Base-by-base conservation (phyloP, 1,140 invertebrate genomes). In the Drosophila yakuba region DNA sequence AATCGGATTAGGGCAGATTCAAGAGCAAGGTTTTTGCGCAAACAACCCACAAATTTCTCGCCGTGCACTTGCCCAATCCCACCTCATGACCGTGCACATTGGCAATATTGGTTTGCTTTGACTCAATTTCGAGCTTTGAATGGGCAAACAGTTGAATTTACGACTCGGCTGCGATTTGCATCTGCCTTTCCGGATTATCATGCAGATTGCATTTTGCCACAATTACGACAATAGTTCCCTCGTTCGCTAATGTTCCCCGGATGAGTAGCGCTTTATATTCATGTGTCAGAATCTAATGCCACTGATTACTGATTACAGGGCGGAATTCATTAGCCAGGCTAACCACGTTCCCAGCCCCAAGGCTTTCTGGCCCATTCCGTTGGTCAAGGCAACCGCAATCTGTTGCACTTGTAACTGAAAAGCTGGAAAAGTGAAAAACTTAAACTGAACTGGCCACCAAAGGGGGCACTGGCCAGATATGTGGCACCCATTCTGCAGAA, bases 141-240 rank as follows among this genome's bases (percentile, higher is more conserved):
- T 54, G 43, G 63, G n/a, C 38, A 14, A 63, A n/a, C 32, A 51
- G 59, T 48, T 50, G 20, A 48, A 57, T 72, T 72, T 77, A 80
- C 74, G 67, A 78, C 58, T 52, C 39, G 48, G 8, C 41, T 44
- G 8, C 58, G 25, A 61, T 74, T 73, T 61, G 60, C 63, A 66
- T 69, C 47, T 74, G 45, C 56, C 48, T 74, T 88, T 77, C 83
- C 83, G 83, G 74, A 85, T 82, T 86, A 73, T 74, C 74, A 74
- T 81, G 64, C 80, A 86, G 79, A 59, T 71, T 80, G 64, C 52
- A 74, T 74, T 81, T 51, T 67, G 62, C 58, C 67, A 58, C 78
- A 62, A 74, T 67, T 79, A 50, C 69, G 50, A 25, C 35, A 23
- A 57, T 41, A 45, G 57, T 48, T 20, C 20, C 50, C 43, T 20